Percentiles rank a stretch among this genome's conserved stretches.
Conservation (phyloP, 2,888 invertebrate genomes). For the Platerodrilus igneus region DNA sequence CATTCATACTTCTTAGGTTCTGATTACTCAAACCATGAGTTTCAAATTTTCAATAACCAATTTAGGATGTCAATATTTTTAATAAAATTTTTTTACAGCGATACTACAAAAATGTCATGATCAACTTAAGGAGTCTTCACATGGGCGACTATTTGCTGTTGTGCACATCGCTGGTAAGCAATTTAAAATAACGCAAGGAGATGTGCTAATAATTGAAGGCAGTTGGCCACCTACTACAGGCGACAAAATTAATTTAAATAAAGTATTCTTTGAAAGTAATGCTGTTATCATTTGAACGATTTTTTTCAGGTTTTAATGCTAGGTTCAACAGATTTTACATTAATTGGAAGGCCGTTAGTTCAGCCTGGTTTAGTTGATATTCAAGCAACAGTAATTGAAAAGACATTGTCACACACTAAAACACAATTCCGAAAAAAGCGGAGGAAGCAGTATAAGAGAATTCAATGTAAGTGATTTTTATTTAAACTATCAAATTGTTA, state of each 20-base stretch:
- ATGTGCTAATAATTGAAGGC: slow-evolving; percentile 76
- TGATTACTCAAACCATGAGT: too few species aligned
- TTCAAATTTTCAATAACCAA: too few species aligned
- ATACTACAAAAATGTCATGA: too few species aligned
- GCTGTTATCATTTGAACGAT: slow-evolving; percentile 8
- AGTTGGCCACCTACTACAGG: slow-evolving; percentile 79
- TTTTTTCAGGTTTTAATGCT: slow-evolving; percentile 60
- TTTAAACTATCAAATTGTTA: too few species aligned
- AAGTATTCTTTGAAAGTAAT: slow-evolving; percentile 49
- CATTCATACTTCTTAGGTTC: too few species aligned
- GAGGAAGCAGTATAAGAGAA: slow-evolving; percentile 72
- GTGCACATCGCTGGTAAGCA: slow-evolving; percentile 79
- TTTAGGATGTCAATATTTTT: too few species aligned
- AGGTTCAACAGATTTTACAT: slow-evolving; percentile 73
- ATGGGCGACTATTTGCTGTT: slow-evolving; percentile 73
- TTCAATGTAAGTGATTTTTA: slow-evolving; percentile 57
- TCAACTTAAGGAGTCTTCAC: too few species aligned
- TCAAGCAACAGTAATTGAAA: slow-evolving; percentile 78
- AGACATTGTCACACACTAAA: slow-evolving; percentile 75
- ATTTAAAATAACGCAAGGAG: slow-evolving; percentile 80
- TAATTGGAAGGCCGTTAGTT: slow-evolving; percentile 75
- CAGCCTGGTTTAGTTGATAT: slow-evolving; percentile 69
- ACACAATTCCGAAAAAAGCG: slow-evolving; percentile 70
- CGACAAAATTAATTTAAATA: slow-evolving; percentile 75
- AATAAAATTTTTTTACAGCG: too few species aligned